A percentile compares a stretch with the other conserved stretches of the same genome.
phyloP scores from a whole-genome alignment of 1,140 invertebrate genomes.

The Drosophila tropicalis region DNA sequence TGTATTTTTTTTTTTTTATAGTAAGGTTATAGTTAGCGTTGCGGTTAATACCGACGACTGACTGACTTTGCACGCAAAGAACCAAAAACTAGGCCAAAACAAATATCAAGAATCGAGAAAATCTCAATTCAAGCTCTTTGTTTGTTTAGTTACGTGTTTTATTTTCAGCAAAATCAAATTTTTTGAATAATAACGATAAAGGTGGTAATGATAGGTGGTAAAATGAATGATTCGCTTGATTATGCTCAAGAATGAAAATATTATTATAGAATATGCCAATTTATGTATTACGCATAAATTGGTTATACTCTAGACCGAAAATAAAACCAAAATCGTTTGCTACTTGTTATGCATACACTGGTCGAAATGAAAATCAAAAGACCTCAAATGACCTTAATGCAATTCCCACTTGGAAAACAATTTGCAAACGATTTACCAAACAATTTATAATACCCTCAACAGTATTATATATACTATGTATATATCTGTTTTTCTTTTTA shows the following conservation, averaged over 20 bases:
- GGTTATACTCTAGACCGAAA: conserved; percentile 67
- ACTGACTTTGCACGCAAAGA: not conserved
- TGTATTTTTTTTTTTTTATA: conserved; percentile 39
- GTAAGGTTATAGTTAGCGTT: conserved; percentile 9
- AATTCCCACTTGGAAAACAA: conserved; percentile 71
- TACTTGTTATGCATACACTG: conserved; percentile 82
- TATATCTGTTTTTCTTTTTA: conserved; percentile 4
- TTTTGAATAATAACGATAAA: conserved; percentile 3
- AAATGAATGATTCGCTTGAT: conserved; percentile 43
- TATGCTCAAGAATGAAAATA: conserved; percentile 56
- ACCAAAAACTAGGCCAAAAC: conserved; percentile 26
- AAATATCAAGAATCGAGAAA: conserved; percentile 7
- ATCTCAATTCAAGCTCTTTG: conserved; percentile 36
- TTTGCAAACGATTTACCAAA: conserved; percentile 82
- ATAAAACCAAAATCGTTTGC: conserved; percentile 81
- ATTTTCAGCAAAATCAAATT: conserved; percentile 63
- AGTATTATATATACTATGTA: conserved; percentile 35
- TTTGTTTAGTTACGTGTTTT: conserved; percentile 46
- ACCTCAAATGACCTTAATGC: conserved; percentile 76
- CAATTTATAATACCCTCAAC: conserved; percentile 65
- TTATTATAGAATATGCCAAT: conserved; percentile 14
- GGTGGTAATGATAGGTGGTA: conserved; percentile 59
- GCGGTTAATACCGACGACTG: not conserved
- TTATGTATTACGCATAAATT: conserved; percentile 12
- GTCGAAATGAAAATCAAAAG: conserved; percentile 43